Evolutionary conservation across 2,113 vertebrate species (phyloP).

Genomic region (Muntiacus reevesi): DNA sequence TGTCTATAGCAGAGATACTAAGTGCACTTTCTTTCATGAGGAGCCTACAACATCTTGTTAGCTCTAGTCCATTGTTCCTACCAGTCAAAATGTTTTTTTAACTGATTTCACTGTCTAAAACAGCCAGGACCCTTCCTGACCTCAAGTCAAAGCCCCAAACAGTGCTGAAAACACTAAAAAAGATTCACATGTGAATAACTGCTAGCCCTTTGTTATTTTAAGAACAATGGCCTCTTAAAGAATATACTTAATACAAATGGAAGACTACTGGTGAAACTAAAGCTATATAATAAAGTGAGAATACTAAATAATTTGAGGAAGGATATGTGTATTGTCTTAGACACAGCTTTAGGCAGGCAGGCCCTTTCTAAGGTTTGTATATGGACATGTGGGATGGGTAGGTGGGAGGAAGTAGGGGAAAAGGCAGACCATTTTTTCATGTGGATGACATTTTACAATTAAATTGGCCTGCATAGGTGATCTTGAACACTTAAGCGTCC

Average conservation of each 20-base stretch:
- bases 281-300: background rate
- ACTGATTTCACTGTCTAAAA: background rate
- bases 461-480: background rate
- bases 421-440: background rate
- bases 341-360: background rate
- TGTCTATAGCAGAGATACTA: rapidly evolving
- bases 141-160: background rate
- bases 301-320: background rate
- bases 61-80: background rate
- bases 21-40: background rate
- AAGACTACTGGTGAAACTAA: background rate
- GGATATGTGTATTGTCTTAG: background rate
- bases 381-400: rapidly evolving
- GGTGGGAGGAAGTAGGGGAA: background rate
- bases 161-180: background rate
- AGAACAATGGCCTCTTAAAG: background rate
- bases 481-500: background rate
- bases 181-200: rapidly evolving
- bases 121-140: background rate
- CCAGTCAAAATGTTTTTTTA: background rate
- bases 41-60: background rate
- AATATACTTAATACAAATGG: background rate
- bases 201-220: background rate
- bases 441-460: background rate
- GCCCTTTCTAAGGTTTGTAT: background rate